Evolutionary conservation across 30 jellyfish, hydroid and myxozoan genomes (phyloP).

Genomic region (Cassiopea andromeda): DNA sequence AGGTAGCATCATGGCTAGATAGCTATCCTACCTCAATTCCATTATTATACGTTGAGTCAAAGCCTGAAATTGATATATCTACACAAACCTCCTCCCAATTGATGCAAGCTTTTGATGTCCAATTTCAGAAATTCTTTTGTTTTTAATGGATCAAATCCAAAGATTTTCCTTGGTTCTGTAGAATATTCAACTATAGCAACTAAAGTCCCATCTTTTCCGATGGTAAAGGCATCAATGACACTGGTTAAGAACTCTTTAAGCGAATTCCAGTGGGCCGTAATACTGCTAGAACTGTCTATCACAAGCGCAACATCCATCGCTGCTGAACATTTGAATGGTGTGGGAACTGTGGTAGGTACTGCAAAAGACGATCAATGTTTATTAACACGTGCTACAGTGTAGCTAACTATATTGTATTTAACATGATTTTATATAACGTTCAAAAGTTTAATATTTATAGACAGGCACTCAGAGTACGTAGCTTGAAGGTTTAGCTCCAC

Average conservation of each 20-base stretch:
- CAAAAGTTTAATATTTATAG: too few relatives aligned
- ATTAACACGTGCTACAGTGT: too few relatives aligned
- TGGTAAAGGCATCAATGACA: constrained; percentile 70
- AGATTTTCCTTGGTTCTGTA: constrained; percentile 59
- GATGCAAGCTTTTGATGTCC: constrained; percentile 23
- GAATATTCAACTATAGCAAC: constrained; percentile 83
- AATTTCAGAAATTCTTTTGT: constrained; percentile 51
- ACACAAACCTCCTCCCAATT: constrained; percentile 56
- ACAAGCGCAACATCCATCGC: constrained; percentile 75
- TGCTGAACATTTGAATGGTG: constrained; percentile 76
- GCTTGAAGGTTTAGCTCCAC: too few relatives aligned
- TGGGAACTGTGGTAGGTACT: constrained; percentile 28
- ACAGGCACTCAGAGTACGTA: too few relatives aligned
- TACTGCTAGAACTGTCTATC: constrained; percentile 86
- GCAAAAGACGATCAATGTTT: neutral
- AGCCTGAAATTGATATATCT: neutral
- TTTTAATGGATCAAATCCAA: constrained; percentile 54
- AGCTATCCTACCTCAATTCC: too few relatives aligned
- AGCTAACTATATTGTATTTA: too few relatives aligned
- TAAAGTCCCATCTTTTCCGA: constrained; percentile 64
- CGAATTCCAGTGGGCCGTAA: constrained; percentile 74
- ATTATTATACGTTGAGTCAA: neutral
- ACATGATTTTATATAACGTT: too few relatives aligned
- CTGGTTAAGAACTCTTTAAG: constrained; percentile 58
- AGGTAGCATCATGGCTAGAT: too few relatives aligned